Conservation (phyloP, 2,113 vertebrate species). For the Anolis carolinensis region DNA sequence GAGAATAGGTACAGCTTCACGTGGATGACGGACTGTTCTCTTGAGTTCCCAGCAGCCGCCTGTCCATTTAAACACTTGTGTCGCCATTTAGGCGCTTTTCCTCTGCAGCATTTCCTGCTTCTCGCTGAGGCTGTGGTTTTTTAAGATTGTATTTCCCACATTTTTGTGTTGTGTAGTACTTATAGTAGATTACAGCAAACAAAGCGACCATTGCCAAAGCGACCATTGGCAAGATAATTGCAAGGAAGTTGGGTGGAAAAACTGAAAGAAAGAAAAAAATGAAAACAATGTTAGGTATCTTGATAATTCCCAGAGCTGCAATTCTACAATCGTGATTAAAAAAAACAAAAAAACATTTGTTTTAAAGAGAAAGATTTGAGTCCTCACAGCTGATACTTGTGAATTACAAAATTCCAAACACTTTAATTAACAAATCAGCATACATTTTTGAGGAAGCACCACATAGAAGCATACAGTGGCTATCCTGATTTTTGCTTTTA, state of each 20-base stretch:
- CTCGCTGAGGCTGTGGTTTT: conserved; percentile 36
- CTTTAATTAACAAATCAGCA: not conserved
- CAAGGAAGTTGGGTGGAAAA: not conserved
- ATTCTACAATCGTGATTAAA: not conserved
- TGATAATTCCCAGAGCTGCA: not conserved
- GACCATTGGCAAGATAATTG: not conserved
- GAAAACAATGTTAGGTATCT: too few relatives aligned
- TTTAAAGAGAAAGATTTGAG: not conserved
- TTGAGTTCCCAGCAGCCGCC: not conserved
- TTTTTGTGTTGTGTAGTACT: conserved; percentile 46
- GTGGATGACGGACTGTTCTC: not conserved
- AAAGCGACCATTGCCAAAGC: rapidly evolving
- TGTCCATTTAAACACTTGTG: not conserved
- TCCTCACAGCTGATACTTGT: too few relatives aligned
- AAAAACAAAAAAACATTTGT: not conserved
- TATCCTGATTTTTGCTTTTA: not conserved
- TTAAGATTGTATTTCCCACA: conserved; percentile 35
- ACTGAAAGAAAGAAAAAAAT: conserved; percentile 5
- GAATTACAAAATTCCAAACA: not conserved
- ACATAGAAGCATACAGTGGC: too few relatives aligned
- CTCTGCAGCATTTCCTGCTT: conserved; percentile 4
- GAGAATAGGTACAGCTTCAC: not conserved
- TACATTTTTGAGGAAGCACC: too few relatives aligned
- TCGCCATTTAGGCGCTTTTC: conserved; percentile 6
- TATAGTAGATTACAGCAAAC: not conserved